Evolutionary conservation across 2,797 vertebrate genomes (phyloP).

Genomic region (Kryptolebias ocellatus): DNA sequence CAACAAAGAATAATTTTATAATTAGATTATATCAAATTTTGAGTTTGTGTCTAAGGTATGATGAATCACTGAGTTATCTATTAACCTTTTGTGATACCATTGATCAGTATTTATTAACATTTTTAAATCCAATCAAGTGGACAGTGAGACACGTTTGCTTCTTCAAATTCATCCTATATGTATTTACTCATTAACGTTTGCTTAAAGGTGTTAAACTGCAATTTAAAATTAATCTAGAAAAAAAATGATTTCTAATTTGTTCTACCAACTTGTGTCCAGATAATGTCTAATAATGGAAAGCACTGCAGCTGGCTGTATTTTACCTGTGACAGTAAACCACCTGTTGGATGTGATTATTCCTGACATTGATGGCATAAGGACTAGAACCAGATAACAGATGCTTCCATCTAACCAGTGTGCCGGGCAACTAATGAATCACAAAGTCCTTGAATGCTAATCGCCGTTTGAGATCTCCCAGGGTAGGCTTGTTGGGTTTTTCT

Average conservation of each 20-base stretch:
- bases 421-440: constrained; percentile 82
- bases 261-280: constrained; percentile 4
- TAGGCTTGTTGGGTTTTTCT: constrained; percentile 60
- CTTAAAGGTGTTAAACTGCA: not conserved
- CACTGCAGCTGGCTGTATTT: constrained; percentile 38
- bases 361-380: constrained; percentile 82
- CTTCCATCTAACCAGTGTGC: constrained; percentile 79
- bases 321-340: constrained; percentile 67
- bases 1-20: no score
- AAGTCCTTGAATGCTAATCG: constrained; percentile 84
- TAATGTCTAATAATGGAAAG: constrained; percentile 1
- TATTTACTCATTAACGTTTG: not conserved
- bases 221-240: not conserved
- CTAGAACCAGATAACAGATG: constrained; percentile 83
- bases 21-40: not conserved
- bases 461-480: constrained; percentile 83
- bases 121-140: not conserved
- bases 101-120: not conserved
- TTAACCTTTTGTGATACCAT: constrained; percentile 2
- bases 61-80: constrained; percentile 1
- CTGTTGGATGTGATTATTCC: constrained; percentile 81
- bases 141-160: not conserved
- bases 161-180: not conserved
- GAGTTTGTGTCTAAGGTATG: not conserved
- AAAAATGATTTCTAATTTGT: not conserved